Evolutionary conservation across 1,140 invertebrate species (phyloP), one percentile per base, ranked within the genome.

Genomic region (Uloborus diversus): DNA sequence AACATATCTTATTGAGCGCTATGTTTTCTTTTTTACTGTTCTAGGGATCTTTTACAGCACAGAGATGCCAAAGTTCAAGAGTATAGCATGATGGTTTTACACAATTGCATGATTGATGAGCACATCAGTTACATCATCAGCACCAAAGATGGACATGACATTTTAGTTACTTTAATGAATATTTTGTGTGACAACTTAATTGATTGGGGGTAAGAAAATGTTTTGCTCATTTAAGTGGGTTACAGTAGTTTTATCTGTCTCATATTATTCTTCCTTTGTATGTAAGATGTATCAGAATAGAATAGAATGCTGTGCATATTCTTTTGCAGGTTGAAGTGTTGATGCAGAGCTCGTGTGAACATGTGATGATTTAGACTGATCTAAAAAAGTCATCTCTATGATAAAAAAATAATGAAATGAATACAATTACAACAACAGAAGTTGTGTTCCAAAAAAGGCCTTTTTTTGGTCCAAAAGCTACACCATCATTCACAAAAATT

Each of bases 1-100:
- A 11, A 11, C 13, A 47, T 47, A 14, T 14, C 4, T 3, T n/a
- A 56, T 56, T 56, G n/a, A 56, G 2, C 25, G 11, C 2, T 56
- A 7, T 17, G 4, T 56, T 17, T 30, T 30, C 28, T 30, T 3
- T 56, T 11, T 57, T 70, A 23, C 27, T 4, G 4, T 23, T 73
- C 14, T 27, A 61, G 69, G 17, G 17, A 13, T 20, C 35, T 71
- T 4, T 25, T 71, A 3, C 30, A 56, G 4, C 30, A 56, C 30
- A 14, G 23, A 49, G 57, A 75, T 64, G 14, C 3, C 4, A 64
- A 30, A 3, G 42, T 75, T n/a, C 27, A 61, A 27, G 70, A 75
- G 27, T 75, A 35, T 75, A n/a, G 57, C 14, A 35, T 62, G 33
- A 75, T 75, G 70, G 70, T 75, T 7, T 35, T 75, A n/a, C 64